Conservation (phyloP, 2,888 invertebrate species). For the Trichogramma dendrolimi region DNA sequence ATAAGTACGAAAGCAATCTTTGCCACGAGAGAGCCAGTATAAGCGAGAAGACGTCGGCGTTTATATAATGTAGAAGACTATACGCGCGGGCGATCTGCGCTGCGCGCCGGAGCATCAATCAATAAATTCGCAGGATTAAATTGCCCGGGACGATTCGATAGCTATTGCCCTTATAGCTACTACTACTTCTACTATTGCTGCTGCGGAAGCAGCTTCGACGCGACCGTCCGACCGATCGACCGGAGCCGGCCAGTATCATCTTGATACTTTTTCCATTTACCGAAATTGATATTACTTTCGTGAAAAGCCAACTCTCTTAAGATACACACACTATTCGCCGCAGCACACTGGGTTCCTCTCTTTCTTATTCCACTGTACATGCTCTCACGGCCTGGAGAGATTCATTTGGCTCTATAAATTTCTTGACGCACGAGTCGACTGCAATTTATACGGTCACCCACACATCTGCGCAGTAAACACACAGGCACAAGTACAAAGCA, state of each 20-base stretch:
- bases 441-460: no score
- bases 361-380: no score
- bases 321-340: conserved; percentile 28
- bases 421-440: conserved; percentile 27
- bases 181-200: no score
- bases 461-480: no score
- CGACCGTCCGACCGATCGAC: conserved; percentile 15
- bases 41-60: no score
- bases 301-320: conserved; percentile 24
- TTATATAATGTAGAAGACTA: conserved; percentile 14
- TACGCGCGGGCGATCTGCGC: conserved; percentile 17
- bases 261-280: conserved; percentile 49
- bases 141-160: conserved; percentile 17
- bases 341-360: conserved; percentile 1
- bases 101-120: conserved; percentile 27
- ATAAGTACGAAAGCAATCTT: no score
- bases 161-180: no score
- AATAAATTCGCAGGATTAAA: conserved; percentile 34
- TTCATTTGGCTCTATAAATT: conserved; percentile 38
- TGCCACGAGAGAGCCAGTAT: no score
- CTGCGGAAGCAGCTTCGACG: background rate
- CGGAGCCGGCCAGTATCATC: conserved; percentile 33
- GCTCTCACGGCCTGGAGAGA: conserved; percentile 16
- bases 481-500: background rate
- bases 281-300: conserved; percentile 47